Evolutionary conservation across 2,113 vertebrate genomes (phyloP).

Genomic region (Sylvia atricapilla): DNA sequence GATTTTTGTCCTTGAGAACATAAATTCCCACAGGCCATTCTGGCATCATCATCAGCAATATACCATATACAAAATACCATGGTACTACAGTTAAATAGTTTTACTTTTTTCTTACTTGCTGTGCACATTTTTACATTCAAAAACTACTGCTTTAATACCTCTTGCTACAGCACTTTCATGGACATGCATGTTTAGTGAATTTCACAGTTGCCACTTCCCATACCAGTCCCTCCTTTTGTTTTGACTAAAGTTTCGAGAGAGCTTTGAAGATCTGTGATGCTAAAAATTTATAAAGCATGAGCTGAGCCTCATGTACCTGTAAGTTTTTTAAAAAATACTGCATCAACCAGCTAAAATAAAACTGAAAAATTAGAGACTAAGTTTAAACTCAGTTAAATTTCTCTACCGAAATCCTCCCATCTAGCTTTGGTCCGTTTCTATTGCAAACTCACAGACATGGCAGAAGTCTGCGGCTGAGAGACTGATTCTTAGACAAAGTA

Average conservation of each 20-base stretch:
- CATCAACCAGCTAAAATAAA: not conserved
- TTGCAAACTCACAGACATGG: fast-evolving
- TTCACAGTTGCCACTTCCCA: not conserved
- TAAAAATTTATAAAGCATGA: not conserved
- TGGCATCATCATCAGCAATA: not conserved
- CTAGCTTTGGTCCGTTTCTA: fast-evolving
- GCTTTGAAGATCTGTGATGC: not conserved
- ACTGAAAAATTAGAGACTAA: not conserved
- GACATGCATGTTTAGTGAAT: not conserved
- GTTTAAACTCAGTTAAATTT: not conserved
- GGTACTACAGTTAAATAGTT: not conserved
- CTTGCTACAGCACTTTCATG: not conserved
- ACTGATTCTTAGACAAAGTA: fast-evolving
- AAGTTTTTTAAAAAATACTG: not conserved
- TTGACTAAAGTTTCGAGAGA: not conserved
- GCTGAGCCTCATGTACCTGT: not conserved
- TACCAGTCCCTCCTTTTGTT: not conserved
- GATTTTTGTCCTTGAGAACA: not conserved
- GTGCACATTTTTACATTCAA: not conserved
- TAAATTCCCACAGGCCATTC: not conserved
- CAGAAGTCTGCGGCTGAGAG: fast-evolving
- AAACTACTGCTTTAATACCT: not conserved
- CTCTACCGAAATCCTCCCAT: not conserved
- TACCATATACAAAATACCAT: not conserved
- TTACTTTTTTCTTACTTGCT: not conserved